Evolutionary conservation across 35 echinoderm and acorn worm genomes (phyloP).

Genomic region (Patiria miniata): DNA sequence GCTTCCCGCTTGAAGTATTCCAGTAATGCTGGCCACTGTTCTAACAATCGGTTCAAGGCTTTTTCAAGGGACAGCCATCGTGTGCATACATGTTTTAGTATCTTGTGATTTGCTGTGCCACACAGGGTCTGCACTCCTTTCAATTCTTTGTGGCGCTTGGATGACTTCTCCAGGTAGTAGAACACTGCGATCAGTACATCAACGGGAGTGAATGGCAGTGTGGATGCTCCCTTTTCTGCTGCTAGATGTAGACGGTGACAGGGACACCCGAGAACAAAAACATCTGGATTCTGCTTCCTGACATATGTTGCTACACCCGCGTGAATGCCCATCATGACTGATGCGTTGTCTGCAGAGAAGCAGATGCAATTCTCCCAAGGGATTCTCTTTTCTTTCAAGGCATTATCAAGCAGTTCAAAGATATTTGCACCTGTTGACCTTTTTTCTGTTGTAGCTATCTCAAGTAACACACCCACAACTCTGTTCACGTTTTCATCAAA

Average conservation of each 20-base stretch:
- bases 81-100: conserved; percentile 57
- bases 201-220: conserved; percentile 38
- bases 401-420: conserved; percentile 38
- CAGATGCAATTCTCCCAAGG: conserved; percentile 48
- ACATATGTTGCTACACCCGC: conserved; percentile 56
- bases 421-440: conserved; percentile 45
- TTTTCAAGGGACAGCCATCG: conserved; percentile 45
- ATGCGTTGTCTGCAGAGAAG: conserved; percentile 68
- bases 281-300: conserved; percentile 69
- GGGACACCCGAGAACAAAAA: conserved; percentile 64
- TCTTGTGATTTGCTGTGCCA: conserved; percentile 35
- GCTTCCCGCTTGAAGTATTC: conserved; percentile 50
- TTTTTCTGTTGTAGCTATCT: conserved; percentile 36
- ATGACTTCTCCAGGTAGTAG: conserved; percentile 79
- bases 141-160: conserved; percentile 54
- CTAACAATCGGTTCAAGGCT: conserved; percentile 44
- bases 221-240: conserved; percentile 57
- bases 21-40: conserved; percentile 52
- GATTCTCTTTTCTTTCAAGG: conserved; percentile 36
- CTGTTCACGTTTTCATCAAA: conserved; percentile 33
- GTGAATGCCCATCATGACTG: conserved; percentile 70
- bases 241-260: conserved; percentile 66
- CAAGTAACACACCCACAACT: conserved; percentile 47
- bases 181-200: conserved; percentile 49
- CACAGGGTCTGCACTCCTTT: conserved; percentile 42